Evolutionary conservation across 2,888 invertebrate species (phyloP), one percentile per base, ranked within the genome.

Genomic region (Sipha maydis): DNA sequence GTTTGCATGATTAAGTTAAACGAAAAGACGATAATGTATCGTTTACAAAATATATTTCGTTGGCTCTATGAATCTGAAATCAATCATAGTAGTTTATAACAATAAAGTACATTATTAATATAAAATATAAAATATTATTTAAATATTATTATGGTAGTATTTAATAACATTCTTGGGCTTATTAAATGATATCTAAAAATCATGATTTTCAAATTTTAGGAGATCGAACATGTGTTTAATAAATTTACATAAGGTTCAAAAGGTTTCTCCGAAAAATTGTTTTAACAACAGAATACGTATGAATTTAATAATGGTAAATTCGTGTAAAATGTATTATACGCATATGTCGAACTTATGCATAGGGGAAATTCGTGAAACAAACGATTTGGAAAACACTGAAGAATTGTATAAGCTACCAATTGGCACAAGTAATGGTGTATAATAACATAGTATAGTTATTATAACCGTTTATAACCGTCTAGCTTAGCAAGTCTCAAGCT

Each of bases 231-330:
- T 25, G 21, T 41, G 61, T 31, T 84, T 28, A 31, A 0, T 2
- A 8, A 76, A 84, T 84, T 25, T 76, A 76, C 41, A 38, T 75
- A 56, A 38, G 11, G 38, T 38, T 73, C 38, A 56, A 38, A 75
- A 34, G 34, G 56, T 38, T 19, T 28, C n/a, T 1, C 9, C n/a
- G 8, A 38, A 11, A 38, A 73, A 73, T 83, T 41, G 56, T 19
- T 38, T n/a, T 17, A 25, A 21, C 34, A 75, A 75, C 61, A 41
- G 41, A 61, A 56, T 11, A n/a, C 76, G 48, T 38, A 41, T 41
- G 28, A 67, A 67, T 41, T 4, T n/a, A 38, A 38, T 84, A 76
- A 84, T 84, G 61, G 28, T 76, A 84, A 84, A 84, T n/a, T 17
- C 76, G 17, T 41, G 76, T 84, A 75, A 83, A 56, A 75, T 75